phyloP scores from a whole-genome alignment of 2,888 invertebrate genomes.

The Hypomecis atomaria region DNA sequence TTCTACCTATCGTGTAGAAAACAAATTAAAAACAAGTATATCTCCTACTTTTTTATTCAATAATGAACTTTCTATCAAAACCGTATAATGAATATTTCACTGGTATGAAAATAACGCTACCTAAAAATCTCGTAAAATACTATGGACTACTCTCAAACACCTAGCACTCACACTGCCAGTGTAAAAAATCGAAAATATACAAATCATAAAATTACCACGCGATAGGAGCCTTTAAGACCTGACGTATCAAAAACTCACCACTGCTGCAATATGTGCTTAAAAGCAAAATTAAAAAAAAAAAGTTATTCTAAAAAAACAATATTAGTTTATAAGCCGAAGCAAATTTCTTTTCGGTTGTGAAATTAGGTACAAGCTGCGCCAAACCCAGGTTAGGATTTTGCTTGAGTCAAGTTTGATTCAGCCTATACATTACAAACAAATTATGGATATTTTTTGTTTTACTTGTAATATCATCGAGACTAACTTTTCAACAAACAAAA shows the following conservation, averaged over 20 bases:
- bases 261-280: constrained; percentile 2
- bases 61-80: neutral
- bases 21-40: neutral
- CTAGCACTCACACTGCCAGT: neutral
- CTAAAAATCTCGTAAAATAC: neutral
- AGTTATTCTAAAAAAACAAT: neutral
- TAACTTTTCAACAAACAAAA: too few relatives aligned
- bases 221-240: constrained; percentile 1
- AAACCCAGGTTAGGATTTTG: too few relatives aligned
- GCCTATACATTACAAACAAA: too few relatives aligned
- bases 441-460: too few relatives aligned
- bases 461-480: too few relatives aligned
- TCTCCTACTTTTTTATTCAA: neutral
- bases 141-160: too few relatives aligned
- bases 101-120: neutral
- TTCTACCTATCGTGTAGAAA: too few relatives aligned
- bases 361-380: too few relatives aligned
- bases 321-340: too few relatives aligned
- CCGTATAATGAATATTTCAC: neutral
- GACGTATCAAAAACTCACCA: neutral
- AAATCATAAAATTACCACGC: neutral
- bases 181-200: neutral
- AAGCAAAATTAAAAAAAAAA: neutral
- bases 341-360: too few relatives aligned
- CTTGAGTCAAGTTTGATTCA: too few relatives aligned